Conservation (phyloP, 2,797 vertebrate genomes). For the Semotilus atromaculatus region DNA sequence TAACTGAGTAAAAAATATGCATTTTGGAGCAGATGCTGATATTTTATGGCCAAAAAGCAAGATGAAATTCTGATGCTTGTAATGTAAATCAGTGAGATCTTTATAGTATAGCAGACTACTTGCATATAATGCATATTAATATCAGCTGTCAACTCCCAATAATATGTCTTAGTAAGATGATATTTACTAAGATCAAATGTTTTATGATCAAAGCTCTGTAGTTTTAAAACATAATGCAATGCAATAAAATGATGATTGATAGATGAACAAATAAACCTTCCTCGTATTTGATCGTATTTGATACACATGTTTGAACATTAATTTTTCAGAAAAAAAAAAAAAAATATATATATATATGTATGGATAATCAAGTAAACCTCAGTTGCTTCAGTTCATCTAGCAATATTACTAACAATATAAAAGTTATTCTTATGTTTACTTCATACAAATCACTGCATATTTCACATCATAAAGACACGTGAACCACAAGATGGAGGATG, state of each 20-base stretch:
- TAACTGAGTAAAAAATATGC: neutral
- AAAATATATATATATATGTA: fast-evolving
- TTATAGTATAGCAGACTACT: neutral
- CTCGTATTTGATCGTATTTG: neutral
- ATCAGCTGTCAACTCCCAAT: neutral
- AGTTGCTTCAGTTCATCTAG: neutral
- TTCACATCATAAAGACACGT: too few relatives aligned
- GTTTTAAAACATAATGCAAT: neutral
- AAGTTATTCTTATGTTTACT: too few relatives aligned
- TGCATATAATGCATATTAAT: neutral
- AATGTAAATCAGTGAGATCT: neutral
- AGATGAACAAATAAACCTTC: neutral
- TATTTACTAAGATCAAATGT: neutral
- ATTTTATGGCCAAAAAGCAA: neutral
- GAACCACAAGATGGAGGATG: neutral
- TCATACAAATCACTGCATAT: too few relatives aligned
- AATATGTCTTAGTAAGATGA: neutral
- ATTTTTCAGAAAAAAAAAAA: neutral
- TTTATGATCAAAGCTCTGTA: neutral
- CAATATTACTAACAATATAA: too few relatives aligned
- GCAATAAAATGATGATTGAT: neutral
- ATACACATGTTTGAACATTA: neutral
- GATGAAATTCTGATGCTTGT: neutral
- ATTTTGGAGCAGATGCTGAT: neutral
- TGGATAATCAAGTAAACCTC: neutral